Evolutionary conservation across 2,888 invertebrate species (phyloP).

Genomic region (Tinea pellionella): DNA sequence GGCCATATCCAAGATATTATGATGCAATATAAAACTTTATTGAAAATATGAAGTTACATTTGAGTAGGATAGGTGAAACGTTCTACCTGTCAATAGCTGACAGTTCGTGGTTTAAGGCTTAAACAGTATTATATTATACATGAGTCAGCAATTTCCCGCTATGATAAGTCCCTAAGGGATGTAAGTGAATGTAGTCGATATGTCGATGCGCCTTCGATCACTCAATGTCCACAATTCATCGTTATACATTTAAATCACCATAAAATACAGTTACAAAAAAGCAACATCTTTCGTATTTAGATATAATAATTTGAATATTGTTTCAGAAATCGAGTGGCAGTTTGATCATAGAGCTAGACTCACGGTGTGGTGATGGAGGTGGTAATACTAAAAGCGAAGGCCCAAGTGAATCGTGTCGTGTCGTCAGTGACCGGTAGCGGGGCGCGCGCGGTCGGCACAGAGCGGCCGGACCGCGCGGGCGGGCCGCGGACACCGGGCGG

Average conservation of each 20-base stretch:
- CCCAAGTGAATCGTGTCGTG: conserved; percentile 71
- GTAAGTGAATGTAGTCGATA: not conserved
- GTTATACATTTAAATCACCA: too few relatives aligned
- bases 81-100: not conserved
- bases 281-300: too few relatives aligned
- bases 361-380: conserved; percentile 68
- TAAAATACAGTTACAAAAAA: too few relatives aligned
- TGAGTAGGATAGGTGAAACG: not conserved
- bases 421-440: conserved; percentile 43
- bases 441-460: conserved; percentile 19
- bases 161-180: conserved; percentile 7
- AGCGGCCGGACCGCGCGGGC: conserved; percentile 29
- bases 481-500: conserved; percentile 38
- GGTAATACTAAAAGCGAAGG: conserved; percentile 72
- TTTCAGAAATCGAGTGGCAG: conserved; percentile 3
- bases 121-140: not conserved
- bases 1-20: too few relatives aligned
- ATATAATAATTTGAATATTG: too few relatives aligned
- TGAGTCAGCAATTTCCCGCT: not conserved
- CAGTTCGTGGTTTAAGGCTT: not conserved
- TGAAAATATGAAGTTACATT: too few relatives aligned
- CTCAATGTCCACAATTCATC: too few relatives aligned
- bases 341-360: conserved; percentile 13
- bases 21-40: too few relatives aligned
- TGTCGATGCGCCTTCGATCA: not conserved